These are phyloP conservation scores for Volucella bombylans DNA, from an alignment of 2,888 invertebrate genomes.

Conservation along the genomic window DNA sequence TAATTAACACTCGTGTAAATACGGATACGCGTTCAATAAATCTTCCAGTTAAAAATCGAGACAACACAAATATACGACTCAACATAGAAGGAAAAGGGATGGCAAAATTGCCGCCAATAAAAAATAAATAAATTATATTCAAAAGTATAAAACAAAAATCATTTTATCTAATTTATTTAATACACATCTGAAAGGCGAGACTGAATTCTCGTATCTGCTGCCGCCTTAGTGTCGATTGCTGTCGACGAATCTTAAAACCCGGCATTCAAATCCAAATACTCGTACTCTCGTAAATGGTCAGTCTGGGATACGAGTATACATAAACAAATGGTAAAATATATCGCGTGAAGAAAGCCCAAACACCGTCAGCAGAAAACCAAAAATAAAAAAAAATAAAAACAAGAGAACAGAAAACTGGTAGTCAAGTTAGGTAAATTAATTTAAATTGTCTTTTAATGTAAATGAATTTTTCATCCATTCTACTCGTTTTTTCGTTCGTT, in stretches of 20 bases:
- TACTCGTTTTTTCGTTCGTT: conserved; percentile 52
- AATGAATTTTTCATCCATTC: conserved; percentile 80
- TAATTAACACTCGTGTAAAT: conserved; percentile 62
- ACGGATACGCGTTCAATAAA: conserved; percentile 42
- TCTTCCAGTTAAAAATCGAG: conserved; percentile 39
- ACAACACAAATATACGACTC: background rate
- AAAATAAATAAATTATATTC: conserved; percentile 47
- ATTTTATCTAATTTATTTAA: conserved; percentile 61
- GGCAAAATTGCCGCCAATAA: background rate
- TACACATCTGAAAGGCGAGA: conserved; percentile 20
- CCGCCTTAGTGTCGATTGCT: conserved; percentile 45
- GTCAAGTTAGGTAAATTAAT: conserved; percentile 81
- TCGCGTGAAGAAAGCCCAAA: conserved; percentile 29
- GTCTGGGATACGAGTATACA: background rate
- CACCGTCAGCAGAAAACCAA: background rate
- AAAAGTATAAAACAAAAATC: background rate
- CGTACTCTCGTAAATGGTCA: conserved; percentile 19
- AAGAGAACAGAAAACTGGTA: conserved; percentile 77
- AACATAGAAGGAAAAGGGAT: conserved; percentile 2
- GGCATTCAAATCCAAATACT: conserved; percentile 3
- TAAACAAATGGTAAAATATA: conserved; percentile 52
- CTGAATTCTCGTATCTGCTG: conserved; percentile 10
- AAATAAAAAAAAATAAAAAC: conserved; percentile 16
- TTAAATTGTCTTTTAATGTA: conserved; percentile 82
- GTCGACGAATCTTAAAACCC: conserved; percentile 32